Conservation (phyloP, 2,888 invertebrate species). For the Plebejus melissa region DNA sequence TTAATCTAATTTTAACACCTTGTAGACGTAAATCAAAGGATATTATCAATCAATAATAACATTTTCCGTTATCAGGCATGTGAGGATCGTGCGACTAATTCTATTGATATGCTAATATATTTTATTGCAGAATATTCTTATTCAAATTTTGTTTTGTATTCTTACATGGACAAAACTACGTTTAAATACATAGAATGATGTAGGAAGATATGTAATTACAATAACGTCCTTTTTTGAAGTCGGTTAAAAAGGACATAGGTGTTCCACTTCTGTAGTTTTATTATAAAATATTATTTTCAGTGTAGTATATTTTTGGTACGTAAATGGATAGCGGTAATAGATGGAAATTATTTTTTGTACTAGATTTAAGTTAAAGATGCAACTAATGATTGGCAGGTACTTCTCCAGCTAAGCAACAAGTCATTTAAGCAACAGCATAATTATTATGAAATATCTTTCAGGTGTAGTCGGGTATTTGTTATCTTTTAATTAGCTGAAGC, state of each 20-base stretch:
- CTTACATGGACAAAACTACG: neutral
- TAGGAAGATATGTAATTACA: neutral
- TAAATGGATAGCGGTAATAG: too few relatives aligned
- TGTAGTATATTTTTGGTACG: too few relatives aligned
- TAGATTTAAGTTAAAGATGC: neutral
- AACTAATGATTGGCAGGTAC: neutral
- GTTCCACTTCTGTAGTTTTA: too few relatives aligned
- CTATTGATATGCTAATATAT: neutral
- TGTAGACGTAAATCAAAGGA: neutral
- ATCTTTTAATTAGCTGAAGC: neutral
- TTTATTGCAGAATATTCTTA: neutral
- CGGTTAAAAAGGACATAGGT: too few relatives aligned
- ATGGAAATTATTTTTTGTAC: neutral
- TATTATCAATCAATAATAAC: neutral
- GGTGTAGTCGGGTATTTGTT: neutral
- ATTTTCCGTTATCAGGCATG: slow-evolving; percentile 8
- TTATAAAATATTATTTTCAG: too few relatives aligned
- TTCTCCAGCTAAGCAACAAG: too few relatives aligned
- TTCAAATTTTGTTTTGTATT: neutral
- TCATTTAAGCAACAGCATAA: neutral
- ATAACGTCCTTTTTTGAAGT: too few relatives aligned
- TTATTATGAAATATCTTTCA: neutral
- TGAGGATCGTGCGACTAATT: neutral
- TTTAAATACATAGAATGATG: neutral
- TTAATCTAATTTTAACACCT: neutral